Evolutionary conservation across 2,113 vertebrate species (phyloP).

Genomic region (Chrysemys picta): DNA sequence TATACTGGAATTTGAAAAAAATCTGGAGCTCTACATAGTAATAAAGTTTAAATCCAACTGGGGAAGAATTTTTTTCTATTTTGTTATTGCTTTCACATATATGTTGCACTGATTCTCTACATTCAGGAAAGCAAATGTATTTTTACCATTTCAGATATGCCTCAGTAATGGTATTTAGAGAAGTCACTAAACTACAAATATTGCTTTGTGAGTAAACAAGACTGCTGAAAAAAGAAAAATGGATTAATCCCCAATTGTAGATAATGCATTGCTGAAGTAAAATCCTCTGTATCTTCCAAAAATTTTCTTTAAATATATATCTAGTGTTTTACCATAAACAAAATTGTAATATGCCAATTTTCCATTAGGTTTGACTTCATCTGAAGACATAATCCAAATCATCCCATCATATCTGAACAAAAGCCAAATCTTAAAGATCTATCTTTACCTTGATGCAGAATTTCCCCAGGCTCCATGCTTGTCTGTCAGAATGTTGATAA

Average conservation of each 20-base stretch:
- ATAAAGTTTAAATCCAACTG: background rate
- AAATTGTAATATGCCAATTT: background rate
- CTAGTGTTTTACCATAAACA: background rate
- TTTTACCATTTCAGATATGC: background rate
- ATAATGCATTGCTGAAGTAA: background rate
- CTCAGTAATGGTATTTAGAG: background rate
- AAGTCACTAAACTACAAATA: background rate
- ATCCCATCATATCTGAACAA: background rate
- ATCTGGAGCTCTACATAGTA: background rate
- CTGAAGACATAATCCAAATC: background rate
- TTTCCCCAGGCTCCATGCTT: conserved; percentile 96
- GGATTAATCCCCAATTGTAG: background rate
- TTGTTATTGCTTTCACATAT: background rate
- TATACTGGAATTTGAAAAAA: background rate
- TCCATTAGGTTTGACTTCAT: background rate
- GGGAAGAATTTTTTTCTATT: background rate
- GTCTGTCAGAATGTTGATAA: conserved; percentile 96
- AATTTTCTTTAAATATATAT: background rate
- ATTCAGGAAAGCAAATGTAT: background rate
- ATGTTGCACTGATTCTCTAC: background rate
- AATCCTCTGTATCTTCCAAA: background rate
- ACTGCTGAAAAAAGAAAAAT: background rate
- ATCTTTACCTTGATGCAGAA: conserved; percentile 87
- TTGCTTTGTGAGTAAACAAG: background rate
- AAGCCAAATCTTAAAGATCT: background rate